These are phyloP conservation scores for Dusona sp. DNA, from an alignment of 2,888 invertebrate genomes.

Conservation along the genomic window DNA sequence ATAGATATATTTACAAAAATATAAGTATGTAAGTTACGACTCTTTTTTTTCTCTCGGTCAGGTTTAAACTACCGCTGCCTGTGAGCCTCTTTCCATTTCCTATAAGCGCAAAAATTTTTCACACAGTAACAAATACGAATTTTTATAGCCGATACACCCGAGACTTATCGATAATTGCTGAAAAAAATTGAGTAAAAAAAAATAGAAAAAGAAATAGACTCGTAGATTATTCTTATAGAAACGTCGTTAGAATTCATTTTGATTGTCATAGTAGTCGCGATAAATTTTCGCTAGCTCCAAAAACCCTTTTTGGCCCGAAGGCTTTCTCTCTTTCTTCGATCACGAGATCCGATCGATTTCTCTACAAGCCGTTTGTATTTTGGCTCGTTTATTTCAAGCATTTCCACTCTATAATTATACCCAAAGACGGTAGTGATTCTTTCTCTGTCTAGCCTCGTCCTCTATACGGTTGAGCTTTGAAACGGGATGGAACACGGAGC, in stretches of 20 bases:
- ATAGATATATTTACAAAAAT: background rate
- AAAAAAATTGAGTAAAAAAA: conserved; percentile 1
- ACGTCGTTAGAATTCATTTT: conserved; percentile 29
- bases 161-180: conserved; percentile 37
- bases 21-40: conserved; percentile 27
- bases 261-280: background rate
- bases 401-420: conserved; percentile 60
- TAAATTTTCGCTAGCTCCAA: conserved; percentile 5
- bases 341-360: conserved; percentile 55
- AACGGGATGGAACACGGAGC: background rate
- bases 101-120: conserved; percentile 60
- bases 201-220: background rate
- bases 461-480: background rate
- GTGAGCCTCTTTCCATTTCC: conserved; percentile 32
- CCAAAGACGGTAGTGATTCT: conserved; percentile 36
- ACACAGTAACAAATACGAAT: conserved; percentile 67
- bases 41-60: conserved; percentile 48
- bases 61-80: conserved; percentile 39
- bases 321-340: conserved; percentile 39
- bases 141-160: conserved; percentile 69
- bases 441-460: conserved; percentile 1
- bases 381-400: conserved; percentile 41
- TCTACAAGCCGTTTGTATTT: conserved; percentile 31
- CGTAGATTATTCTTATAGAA: background rate
- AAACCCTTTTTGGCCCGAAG: conserved; percentile 24